Base-by-base conservation (phyloP, 2,888 invertebrate species). In the Eilema caniola region DNA sequence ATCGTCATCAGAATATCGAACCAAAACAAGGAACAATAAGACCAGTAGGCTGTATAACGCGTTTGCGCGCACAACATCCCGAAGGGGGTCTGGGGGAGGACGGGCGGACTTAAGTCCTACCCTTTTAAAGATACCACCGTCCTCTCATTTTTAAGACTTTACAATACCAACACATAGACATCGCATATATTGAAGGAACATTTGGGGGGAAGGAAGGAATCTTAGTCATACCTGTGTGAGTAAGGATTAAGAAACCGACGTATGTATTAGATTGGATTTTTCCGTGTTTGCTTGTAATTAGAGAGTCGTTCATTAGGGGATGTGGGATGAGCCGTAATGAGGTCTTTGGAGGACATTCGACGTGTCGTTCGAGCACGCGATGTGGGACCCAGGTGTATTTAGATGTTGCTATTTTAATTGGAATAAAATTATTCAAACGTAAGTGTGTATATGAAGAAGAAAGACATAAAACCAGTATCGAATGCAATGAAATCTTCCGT, bases 81-180 rank as follows among this genome's bases (percentile, higher is more conserved):
- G 76, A 73, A 72, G 85, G 79, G 81, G 85, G 76, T 72, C 69
- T 80, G 85, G 87, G 85, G 83, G 89, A 91, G 88, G 84, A 84
- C 82, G 82, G 90, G 88, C 89, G 93, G 91, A 88, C 92, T 93
- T 92, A 93, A 95, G 93, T 92, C 93, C 92, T 95, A 95, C 95
- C 95, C 95, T 94, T 93, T 95, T 91, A 95, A 95, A 95, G 95
- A 95, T 95, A 94, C 92, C 92, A 83, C 89, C 92, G 94, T 93
- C 93, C 93, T 93, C 92, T 93, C 93, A 94, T 95, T 95, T 95
- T 95, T 95, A 95, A 95, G 95, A 94, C 93, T 94, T 94, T 93
- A 93, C 94, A 94, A 94, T 94, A 93, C 94, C 87, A 90, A 92
- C 92, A 93, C 92, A 93, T 87, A 91, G 89, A 89, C 88, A 86